Conservation (phyloP, 2,888 invertebrate species). For the Latrodectus hesperus region DNA sequence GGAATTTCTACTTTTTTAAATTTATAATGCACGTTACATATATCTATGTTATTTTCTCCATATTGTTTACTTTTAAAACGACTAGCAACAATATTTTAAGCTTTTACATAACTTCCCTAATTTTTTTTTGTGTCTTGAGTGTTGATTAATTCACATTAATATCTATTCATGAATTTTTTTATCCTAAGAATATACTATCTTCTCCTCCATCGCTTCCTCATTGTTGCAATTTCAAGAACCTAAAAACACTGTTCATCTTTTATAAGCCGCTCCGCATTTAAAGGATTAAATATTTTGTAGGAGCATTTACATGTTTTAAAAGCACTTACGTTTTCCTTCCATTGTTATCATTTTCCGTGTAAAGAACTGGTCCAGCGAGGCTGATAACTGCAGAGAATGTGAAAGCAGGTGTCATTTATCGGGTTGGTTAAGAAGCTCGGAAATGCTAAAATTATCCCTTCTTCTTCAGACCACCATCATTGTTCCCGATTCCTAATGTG, state of each 20-base stretch:
- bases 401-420: constrained; percentile 57
- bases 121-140: no score
- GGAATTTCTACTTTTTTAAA: no score
- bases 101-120: no score
- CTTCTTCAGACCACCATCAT: constrained; percentile 39
- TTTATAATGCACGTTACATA: no score
- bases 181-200: no score
- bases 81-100: no score
- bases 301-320: constrained; percentile 20
- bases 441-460: constrained; percentile 50
- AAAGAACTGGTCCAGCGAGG: neutral
- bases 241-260: neutral
- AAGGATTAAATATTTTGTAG: constrained; percentile 21
- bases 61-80: no score
- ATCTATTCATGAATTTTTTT: no score
- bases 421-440: neutral
- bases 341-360: constrained; percentile 13
- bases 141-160: no score
- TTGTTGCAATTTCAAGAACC: no score
- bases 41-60: no score
- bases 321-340: constrained; percentile 30
- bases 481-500: constrained; percentile 8
- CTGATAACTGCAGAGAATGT: constrained; percentile 26
- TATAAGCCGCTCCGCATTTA: constrained; percentile 10
- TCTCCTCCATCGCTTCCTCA: no score